Conservation (phyloP, 53 echinoderm and acorn worm species). For the Antedon mediterranea region DNA sequence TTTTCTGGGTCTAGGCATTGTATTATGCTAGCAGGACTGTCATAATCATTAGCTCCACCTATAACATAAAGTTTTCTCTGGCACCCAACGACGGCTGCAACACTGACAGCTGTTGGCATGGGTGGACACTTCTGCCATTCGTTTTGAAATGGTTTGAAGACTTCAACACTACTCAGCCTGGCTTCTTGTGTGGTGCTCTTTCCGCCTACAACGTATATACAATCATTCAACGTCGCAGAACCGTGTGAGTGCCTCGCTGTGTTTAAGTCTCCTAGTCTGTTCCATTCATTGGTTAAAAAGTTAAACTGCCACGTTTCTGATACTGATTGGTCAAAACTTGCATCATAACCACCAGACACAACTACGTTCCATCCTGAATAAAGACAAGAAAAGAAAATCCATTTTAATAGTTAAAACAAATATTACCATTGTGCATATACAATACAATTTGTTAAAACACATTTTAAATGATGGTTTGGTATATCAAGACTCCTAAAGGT, state of each 20-base stretch:
- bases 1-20: slow-evolving; percentile 44
- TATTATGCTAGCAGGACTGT: slow-evolving; percentile 29
- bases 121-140: slow-evolving; percentile 34
- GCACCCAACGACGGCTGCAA: slow-evolving; percentile 35
- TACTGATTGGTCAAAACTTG: slow-evolving; percentile 29
- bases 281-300: slow-evolving; percentile 48
- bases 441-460: too few relatives aligned
- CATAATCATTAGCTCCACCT: slow-evolving; percentile 53
- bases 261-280: slow-evolving; percentile 26
- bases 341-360: slow-evolving; percentile 61
- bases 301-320: slow-evolving; percentile 50
- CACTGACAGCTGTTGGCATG: slow-evolving; percentile 52
- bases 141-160: slow-evolving; percentile 22
- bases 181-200: slow-evolving; percentile 31
- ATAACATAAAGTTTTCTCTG: slow-evolving; percentile 35
- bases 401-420: too few relatives aligned
- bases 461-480: too few relatives aligned
- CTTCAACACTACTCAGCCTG: slow-evolving; percentile 37
- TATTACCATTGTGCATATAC: too few relatives aligned
- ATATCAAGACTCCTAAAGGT: too few relatives aligned
- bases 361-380: slow-evolving; percentile 33
- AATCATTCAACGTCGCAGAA: slow-evolving; percentile 20
- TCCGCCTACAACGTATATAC: slow-evolving; percentile 45
- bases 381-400: too few relatives aligned
- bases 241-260: slow-evolving; percentile 55